These are phyloP conservation scores for Cololabis saira DNA, from an alignment of 2,113 vertebrate genomes.

Conservation along the genomic window DNA sequence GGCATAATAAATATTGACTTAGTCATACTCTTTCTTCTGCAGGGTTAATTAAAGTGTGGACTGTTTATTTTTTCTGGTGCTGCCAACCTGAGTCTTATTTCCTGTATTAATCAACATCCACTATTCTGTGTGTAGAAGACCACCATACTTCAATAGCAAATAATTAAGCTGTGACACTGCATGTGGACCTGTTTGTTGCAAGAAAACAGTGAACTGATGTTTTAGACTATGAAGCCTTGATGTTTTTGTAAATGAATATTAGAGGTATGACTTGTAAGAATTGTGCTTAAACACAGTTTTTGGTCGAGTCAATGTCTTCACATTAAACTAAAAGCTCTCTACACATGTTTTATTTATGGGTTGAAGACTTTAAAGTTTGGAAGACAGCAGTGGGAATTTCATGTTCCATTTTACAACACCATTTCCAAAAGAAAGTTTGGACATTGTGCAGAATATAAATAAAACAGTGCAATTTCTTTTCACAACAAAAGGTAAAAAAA, in stretches of 20 bases:
- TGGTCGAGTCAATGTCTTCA: no score
- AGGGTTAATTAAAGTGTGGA: constrained; percentile 75
- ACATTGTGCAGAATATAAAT: no score
- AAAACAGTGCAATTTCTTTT: no score
- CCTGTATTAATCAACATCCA: constrained; percentile 73
- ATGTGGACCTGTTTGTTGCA: constrained; percentile 3
- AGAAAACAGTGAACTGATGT: neutral
- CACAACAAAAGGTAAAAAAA: no score
- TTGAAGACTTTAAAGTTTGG: no score
- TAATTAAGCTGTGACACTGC: constrained; percentile 16
- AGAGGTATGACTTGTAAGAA: neutral
- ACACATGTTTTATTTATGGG: no score
- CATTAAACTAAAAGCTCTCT: no score
- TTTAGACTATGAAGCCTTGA: neutral
- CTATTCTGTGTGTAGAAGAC: constrained; percentile 13
- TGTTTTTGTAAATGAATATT: neutral
- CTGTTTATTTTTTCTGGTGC: constrained; percentile 69
- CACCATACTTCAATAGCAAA: constrained; percentile 33
- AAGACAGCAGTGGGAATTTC: no score
- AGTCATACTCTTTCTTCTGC: constrained; percentile 66
- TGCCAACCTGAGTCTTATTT: constrained; percentile 69
- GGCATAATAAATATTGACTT: constrained; percentile 78
- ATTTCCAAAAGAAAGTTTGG: no score
- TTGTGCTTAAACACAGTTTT: neutral
- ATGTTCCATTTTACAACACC: no score